Conservation (phyloP, 2,797 vertebrate genomes). For the Eutrigla gurnardus region DNA sequence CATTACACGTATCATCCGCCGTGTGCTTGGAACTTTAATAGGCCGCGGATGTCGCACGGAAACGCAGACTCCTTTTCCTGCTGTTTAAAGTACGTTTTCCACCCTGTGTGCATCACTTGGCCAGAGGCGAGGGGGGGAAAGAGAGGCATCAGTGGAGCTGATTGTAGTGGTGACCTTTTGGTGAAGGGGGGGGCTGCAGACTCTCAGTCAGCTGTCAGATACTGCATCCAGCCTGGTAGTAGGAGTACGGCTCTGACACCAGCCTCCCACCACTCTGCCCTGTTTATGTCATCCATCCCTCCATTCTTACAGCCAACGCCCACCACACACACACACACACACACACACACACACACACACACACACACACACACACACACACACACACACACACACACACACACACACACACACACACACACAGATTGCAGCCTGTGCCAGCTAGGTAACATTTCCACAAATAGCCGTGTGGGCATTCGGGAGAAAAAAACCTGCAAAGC, state of each 20-base stretch:
- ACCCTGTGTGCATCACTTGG: constrained; percentile 64
- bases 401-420: constrained; percentile 75
- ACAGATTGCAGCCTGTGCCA: constrained; percentile 73
- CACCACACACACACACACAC: constrained; percentile 64
- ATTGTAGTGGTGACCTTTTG: constrained; percentile 83
- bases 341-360: constrained; percentile 42
- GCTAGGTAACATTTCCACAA: constrained; percentile 81
- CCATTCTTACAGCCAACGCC: constrained; percentile 76
- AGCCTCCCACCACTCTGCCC: constrained; percentile 79
- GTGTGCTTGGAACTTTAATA: constrained; percentile 40
- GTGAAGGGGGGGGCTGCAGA: constrained; percentile 67
- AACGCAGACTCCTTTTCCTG: constrained; percentile 14
- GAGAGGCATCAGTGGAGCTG: constrained; percentile 69
- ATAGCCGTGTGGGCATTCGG: constrained; percentile 82
- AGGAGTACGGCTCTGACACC: constrained; percentile 81
- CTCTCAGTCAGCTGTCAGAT: constrained; percentile 86
- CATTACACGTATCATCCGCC: constrained; percentile 58
- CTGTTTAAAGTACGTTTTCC: constrained; percentile 44
- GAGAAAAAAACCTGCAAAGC: constrained; percentile 77
- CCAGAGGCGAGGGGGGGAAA: constrained; percentile 36
- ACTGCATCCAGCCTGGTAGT: constrained; percentile 84
- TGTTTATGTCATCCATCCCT: constrained; percentile 81
- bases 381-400: constrained; percentile 61
- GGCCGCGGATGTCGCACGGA: constrained; percentile 14
- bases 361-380: constrained; percentile 44